A percentile compares a stretch with the other conserved stretches of the same genome.
Evolutionary conservation across 2,113 vertebrate genomes (phyloP).

Genomic region (Carlito syrichta): DNA sequence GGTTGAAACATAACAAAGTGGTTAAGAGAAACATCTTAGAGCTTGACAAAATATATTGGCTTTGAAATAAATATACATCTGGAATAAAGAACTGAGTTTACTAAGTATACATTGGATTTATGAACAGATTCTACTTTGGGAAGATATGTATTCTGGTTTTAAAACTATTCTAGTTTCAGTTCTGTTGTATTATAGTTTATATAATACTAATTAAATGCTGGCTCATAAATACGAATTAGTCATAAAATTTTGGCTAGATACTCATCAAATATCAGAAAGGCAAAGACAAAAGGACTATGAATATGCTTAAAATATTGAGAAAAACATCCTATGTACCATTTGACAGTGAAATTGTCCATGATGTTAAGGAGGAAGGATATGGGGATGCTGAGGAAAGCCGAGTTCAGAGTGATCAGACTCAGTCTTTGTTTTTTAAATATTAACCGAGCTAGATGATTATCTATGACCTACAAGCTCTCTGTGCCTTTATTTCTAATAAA

Average conservation of each 20-base stretch:
- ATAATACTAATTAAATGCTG: constrained; percentile 42
- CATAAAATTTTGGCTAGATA: constrained; percentile 38
- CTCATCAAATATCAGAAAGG: constrained; percentile 18
- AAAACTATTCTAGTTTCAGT: constrained; percentile 34
- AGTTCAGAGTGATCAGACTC: neutral
- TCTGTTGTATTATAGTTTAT: constrained; percentile 17
- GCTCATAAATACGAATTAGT: constrained; percentile 42
- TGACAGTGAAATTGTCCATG: neutral
- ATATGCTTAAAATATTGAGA: constrained; percentile 35
- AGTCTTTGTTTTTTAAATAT: neutral
- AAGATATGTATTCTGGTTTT: constrained; percentile 26
- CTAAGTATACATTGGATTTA: constrained; percentile 31
- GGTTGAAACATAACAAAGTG: constrained; percentile 32
- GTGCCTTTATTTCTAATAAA: neutral
- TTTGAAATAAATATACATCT: constrained; percentile 54
- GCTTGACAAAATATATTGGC: constrained; percentile 32
- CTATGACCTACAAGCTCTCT: neutral
- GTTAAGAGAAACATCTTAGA: constrained; percentile 52
- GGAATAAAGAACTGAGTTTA: constrained; percentile 41
- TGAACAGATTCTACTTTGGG: constrained; percentile 21
- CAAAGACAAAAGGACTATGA: constrained; percentile 12
- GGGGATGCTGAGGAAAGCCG: neutral
- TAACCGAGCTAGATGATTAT: neutral
- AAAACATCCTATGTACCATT: neutral
- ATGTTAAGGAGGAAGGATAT: neutral